Conservation (phyloP, 2,888 invertebrate genomes). For the Frankliniella fusca region DNA sequence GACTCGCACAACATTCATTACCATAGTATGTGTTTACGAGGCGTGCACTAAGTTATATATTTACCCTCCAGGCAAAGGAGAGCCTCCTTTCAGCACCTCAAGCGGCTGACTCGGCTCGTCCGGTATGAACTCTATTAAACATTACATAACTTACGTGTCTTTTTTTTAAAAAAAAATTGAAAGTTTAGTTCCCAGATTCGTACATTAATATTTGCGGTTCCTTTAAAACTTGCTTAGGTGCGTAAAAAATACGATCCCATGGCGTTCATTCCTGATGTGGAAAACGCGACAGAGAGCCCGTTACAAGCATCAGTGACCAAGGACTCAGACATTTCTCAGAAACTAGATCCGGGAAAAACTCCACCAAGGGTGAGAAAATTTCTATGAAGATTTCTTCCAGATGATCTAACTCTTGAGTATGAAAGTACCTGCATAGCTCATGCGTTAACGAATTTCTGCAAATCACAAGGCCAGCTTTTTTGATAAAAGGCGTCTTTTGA, state of each 20-base stretch:
- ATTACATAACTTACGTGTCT: no score
- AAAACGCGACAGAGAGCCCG: neutral
- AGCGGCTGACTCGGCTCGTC: neutral
- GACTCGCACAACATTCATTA: neutral
- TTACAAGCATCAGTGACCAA: neutral
- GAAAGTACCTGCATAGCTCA: neutral
- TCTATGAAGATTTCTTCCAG: neutral
- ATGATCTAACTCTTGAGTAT: neutral
- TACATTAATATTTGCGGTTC: neutral
- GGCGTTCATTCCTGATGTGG: slow-evolving; percentile 16
- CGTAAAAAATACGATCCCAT: slow-evolving; percentile 5
- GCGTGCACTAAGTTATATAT: neutral
- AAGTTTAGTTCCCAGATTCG: no score
- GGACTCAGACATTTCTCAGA: neutral
- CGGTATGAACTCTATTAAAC: neutral
- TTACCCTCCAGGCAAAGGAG: neutral
- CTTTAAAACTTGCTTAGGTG: neutral
- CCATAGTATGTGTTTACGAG: neutral
- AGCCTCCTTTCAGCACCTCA: neutral
- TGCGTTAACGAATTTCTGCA: neutral
- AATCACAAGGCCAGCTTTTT: neutral
- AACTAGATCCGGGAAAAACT: neutral
- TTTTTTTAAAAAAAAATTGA: neutral
- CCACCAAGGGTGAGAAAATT: neutral
- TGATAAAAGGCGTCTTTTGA: neutral